Evolutionary conservation across 2,888 invertebrate genomes (phyloP), one percentile per base, ranked within the genome.

Genomic region (Melanostoma scalare): DNA sequence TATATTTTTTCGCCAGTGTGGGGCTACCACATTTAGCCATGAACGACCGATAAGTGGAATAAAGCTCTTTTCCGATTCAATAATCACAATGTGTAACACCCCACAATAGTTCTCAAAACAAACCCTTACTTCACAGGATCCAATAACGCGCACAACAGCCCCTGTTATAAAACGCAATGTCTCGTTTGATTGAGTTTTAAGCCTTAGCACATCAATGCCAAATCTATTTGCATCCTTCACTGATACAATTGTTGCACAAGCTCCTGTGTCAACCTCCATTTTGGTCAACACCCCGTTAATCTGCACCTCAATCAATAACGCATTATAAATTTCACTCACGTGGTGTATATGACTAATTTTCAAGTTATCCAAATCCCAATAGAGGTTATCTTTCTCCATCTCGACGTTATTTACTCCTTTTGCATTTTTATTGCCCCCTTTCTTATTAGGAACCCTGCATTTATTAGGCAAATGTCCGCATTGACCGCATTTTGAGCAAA

Each of bases 251-350:
- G 46, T 9, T 48, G 46, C 53, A 38, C 61, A 69, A 35, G 69
- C 68, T 8, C 76, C 69, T 31, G 68, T 77, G 44, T 77, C 77
- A 9, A 68, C 35, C 44, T 68, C 77, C 77, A 72, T 63, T 65
- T 77, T 46, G 35, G 61, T 5, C 36, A 20, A 33, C 6, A 20
- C 33, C 6, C 52, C 60, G 52, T 8, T 50, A 8, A 72, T 42
- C 42, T 42, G 42, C 42, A 42, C 42, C 6, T 42, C 42, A 42
- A 42, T 42, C 42, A 42, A 5, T 42, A 42, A 42, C 42, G 42
- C 42, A n/a, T 42, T 42, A 42, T 42, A 42, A 42, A 42, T 42
- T 42, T 42, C 42, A 42, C 42, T 42, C 42, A 8, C 42, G n/a
- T 42, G 42, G 42, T 42, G 42, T 42, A 42, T 42, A 42, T 42